These are phyloP conservation scores for Peromyscus eremicus DNA, from an alignment of 2,797 vertebrate species.

Conservation along the genomic window DNA sequence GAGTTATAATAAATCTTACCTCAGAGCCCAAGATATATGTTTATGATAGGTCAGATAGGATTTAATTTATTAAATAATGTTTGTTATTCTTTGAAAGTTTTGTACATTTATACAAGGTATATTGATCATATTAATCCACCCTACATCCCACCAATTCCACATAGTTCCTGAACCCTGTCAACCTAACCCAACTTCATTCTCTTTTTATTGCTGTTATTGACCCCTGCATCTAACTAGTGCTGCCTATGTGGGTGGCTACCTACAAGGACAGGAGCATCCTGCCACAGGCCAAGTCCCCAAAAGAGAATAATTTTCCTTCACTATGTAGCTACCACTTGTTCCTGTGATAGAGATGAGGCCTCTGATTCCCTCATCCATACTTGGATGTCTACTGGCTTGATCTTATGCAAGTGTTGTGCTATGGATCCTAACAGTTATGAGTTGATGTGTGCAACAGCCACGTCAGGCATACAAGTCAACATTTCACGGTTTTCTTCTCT, in stretches of 20 bases:
- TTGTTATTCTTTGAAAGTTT: not conserved
- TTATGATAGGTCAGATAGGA: not conserved
- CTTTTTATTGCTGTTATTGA: not conserved
- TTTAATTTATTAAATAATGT: not conserved
- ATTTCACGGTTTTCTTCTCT: not conserved
- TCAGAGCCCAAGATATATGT: not conserved
- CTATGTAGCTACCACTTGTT: not conserved
- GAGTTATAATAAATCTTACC: not conserved
- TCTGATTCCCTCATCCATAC: no score
- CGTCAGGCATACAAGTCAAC: no score
- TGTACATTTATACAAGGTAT: not conserved
- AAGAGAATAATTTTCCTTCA: not conserved
- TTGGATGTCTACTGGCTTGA: not conserved
- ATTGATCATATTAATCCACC: not conserved
- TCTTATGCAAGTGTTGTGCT: not conserved
- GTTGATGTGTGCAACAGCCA: not conserved
- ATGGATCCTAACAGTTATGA: no score
- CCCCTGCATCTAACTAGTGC: not conserved
- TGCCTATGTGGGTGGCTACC: not conserved
- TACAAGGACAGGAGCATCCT: not conserved
- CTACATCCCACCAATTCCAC: not conserved
- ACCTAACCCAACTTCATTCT: not conserved
- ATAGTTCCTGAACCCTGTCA: not conserved
- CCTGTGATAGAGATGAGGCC: not conserved
- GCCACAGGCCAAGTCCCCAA: not conserved